These are phyloP conservation scores for Zootermopsis nevadensis DNA, from an alignment of 2,888 invertebrate species.

Conservation along the genomic window DNA sequence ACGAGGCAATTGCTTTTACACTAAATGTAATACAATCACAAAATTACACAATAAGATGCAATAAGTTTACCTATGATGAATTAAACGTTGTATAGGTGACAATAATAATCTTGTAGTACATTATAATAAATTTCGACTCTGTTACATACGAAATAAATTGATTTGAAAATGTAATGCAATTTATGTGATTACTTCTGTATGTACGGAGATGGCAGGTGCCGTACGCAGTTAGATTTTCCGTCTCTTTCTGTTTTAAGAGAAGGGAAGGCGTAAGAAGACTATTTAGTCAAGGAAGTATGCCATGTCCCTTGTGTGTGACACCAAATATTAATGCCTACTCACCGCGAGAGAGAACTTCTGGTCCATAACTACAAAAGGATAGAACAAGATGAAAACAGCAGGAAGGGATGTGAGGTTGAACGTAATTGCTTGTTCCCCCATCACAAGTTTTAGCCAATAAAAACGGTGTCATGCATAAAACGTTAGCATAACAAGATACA, in stretches of 20 bases:
- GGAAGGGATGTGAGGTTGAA: not conserved
- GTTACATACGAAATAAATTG: too few relatives aligned
- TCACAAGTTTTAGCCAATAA: constrained; percentile 24
- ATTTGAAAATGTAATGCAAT: too few relatives aligned
- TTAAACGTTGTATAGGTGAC: too few relatives aligned
- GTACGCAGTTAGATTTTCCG: not conserved
- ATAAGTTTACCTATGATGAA: too few relatives aligned
- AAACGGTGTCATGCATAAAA: constrained; percentile 32
- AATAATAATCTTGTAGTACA: too few relatives aligned
- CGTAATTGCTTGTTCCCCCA: constrained; percentile 39
- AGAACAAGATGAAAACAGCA: not conserved
- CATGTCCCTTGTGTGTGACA: constrained; percentile 33
- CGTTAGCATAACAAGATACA: not conserved
- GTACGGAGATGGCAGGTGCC: not conserved
- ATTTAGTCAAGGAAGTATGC: constrained; percentile 31
- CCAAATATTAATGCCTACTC: constrained; percentile 27
- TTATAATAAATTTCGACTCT: too few relatives aligned
- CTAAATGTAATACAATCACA: too few relatives aligned
- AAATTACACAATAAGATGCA: too few relatives aligned
- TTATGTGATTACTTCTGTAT: too few relatives aligned
- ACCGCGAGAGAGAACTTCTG: constrained; percentile 30
- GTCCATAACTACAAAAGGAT: constrained; percentile 31
- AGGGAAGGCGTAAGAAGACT: not conserved
- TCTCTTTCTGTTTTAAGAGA: not conserved
- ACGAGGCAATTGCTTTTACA: too few relatives aligned